Base-by-base conservation (phyloP, 53 echinoderm and acorn worm genomes). In the Paracentrotus lividus region DNA sequence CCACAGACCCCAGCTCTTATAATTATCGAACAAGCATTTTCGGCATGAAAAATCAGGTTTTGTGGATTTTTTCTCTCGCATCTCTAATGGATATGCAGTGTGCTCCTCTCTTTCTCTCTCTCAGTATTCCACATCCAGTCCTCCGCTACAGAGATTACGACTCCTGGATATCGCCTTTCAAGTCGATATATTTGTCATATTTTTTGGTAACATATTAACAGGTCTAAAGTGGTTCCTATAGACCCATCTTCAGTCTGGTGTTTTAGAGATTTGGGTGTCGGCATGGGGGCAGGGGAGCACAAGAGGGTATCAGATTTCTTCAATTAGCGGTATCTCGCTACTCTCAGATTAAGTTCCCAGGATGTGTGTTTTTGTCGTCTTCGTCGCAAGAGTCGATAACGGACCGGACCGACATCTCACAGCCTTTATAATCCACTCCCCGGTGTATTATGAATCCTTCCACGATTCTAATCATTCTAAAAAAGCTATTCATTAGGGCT, bases 1-100 rank as follows among this genome's bases (percentile, higher is more conserved):
- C 56, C 43, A 15, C n/a, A 38, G 89, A 31, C 34, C 24, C 42
- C 60, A 26, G 89, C 89, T 89, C 38, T 65, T 89, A 20, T 89
- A 89, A 89, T 89, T 89, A 89, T 89, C 89, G 66, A 89, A 89
- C 89, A 89, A 89, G 89, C 89, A 44, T 89, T 89, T 65, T 45
- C 23, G 43, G 89, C 89, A 64, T 61, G 89, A 89, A 89, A 88
- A 89, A 89, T 89, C 89, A 64, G 89, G 89, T 89, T 89, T 89
- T 65, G 89, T 89, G 61, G 89, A 89, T 89, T 89, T 89, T 87
- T 89, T 55, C 45, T 42, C 89, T 64, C 64, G 89, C 42, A 89
- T 21, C 44, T 89, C 64, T 89, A 89, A 89, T 89, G 89, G 89
- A 89, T 65, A 64, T 59, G 26, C 56, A 64, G 34, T 7, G 34